A percentile compares a stretch with the other conserved stretches of the same genome.
Conservation (phyloP, 2,888 invertebrate genomes). For the Miltochrista miniata region DNA sequence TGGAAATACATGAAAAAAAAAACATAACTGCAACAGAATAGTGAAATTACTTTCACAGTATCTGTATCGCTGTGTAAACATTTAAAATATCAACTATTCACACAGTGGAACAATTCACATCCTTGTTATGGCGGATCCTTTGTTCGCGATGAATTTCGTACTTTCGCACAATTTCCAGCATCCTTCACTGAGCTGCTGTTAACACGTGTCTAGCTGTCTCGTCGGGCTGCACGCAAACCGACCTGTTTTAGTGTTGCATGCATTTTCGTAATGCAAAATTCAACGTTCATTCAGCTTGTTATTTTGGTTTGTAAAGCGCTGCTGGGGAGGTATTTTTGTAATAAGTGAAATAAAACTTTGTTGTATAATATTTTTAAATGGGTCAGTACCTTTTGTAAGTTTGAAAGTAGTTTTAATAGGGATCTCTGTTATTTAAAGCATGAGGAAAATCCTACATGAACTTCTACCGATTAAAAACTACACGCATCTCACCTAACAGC, state of each 20-base stretch:
- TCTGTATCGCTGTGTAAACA: conserved; percentile 20
- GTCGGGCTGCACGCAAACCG: conserved; percentile 17
- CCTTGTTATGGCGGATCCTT: conserved; percentile 35
- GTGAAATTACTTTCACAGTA: conserved; percentile 10
- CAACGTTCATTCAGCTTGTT: conserved; percentile 21
- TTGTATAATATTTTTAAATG: no score
- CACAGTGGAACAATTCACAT: conserved; percentile 37
- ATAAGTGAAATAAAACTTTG: no score
- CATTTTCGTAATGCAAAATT: conserved; percentile 10
- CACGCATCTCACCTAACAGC: no score
- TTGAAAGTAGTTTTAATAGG: no score
- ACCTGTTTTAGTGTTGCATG: conserved; percentile 27
- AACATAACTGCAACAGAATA: neutral
- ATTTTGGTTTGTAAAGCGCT: neutral
- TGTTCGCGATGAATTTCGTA: conserved; percentile 38
- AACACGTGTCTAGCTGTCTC: conserved; percentile 19
- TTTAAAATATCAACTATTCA: conserved; percentile 28
- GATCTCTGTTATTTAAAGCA: no score
- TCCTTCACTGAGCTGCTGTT: conserved; percentile 30
- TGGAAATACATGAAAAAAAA: no score
- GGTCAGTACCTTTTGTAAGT: no score
- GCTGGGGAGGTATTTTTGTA: no score
- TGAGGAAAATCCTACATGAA: no score
- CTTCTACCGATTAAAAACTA: no score
- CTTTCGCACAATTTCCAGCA: conserved; percentile 32